Conservation (phyloP, 2,113 vertebrate species). For the Rhombomys opimus region DNA sequence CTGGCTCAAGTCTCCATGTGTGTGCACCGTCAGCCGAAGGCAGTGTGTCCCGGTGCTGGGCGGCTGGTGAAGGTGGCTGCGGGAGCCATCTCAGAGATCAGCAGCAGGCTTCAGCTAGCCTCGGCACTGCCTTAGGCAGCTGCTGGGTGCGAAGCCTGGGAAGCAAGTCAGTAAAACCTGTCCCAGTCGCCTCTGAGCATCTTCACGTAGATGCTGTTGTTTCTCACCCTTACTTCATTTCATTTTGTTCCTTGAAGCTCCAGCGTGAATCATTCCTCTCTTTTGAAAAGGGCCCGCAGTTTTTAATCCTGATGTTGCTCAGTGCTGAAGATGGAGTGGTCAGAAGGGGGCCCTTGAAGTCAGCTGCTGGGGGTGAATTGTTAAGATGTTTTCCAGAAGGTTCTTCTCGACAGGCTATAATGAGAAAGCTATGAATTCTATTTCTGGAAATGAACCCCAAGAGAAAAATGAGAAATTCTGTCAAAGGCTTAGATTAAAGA, state of each 20-base stretch:
- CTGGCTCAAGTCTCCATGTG: no score
- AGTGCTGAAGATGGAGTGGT: not conserved
- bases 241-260: conserved; percentile 50
- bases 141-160: not conserved
- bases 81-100: not conserved
- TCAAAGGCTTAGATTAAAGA: conserved; percentile 10
- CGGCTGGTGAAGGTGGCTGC: accelerated
- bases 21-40: not conserved
- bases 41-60: no score
- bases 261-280: not conserved
- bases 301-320: conserved; percentile 9
- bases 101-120: not conserved
- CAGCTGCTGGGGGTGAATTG: not conserved
- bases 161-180: no score
- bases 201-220: not conserved
- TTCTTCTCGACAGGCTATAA: not conserved
- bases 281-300: not conserved
- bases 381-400: not conserved
- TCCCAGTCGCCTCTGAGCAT: not conserved
- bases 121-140: not conserved
- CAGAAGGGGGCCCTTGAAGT: not conserved
- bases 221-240: not conserved
- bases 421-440: conserved; percentile 18
- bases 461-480: conserved; percentile 2
- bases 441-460: conserved; percentile 41